A percentile compares a stretch with the other conserved stretches of the same genome.
Conservation (phyloP, 2,113 vertebrate species). For the Proterorhinus semilunaris region DNA sequence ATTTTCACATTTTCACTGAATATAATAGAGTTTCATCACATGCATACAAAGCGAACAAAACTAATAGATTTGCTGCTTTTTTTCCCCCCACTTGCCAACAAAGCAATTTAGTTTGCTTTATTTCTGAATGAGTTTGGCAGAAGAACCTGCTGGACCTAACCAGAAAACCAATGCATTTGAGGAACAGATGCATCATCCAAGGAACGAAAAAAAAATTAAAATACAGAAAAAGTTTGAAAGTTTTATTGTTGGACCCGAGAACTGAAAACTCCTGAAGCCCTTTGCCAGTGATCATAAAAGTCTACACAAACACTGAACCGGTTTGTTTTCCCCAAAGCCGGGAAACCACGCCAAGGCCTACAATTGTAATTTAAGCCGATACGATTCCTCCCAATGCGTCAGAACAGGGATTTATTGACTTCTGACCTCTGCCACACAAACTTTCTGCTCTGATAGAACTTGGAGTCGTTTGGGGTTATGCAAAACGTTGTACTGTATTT, state of each 20-base stretch:
- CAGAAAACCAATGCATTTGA: too few species aligned
- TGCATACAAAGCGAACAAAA: too few species aligned
- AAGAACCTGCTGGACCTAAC: neutral
- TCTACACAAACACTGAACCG: neutral
- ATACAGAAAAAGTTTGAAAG: too few species aligned
- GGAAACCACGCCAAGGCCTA: neutral
- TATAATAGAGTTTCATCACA: too few species aligned
- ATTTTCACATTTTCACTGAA: too few species aligned
- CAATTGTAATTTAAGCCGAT: neutral
- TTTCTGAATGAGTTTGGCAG: neutral
- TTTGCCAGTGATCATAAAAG: neutral
- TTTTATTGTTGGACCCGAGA: too few species aligned
- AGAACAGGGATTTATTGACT: neutral
- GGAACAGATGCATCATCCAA: too few species aligned
- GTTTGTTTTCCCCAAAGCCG: neutral
- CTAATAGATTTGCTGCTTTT: too few species aligned
- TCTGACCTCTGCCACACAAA: neutral
- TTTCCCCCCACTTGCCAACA: neutral
- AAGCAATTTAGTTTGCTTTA: neutral
- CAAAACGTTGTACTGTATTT: too few species aligned
- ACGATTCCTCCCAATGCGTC: neutral
- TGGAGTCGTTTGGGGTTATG: neutral
- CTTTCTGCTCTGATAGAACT: neutral
- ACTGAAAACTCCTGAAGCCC: neutral
- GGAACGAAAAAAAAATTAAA: too few species aligned